phyloP scores from a whole-genome alignment of 2,888 invertebrate species.

The Dugesia japonica region DNA sequence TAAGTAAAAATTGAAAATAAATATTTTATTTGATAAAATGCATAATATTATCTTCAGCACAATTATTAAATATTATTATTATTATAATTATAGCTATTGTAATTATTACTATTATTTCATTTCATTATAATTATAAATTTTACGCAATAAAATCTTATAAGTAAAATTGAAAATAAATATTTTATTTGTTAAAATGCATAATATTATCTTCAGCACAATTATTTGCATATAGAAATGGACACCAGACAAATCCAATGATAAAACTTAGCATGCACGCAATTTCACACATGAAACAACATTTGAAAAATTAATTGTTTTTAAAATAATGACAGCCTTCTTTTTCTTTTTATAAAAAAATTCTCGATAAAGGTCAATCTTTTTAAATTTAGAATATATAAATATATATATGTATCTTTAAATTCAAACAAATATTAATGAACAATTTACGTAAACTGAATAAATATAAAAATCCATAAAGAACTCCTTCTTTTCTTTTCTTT shows the following conservation, averaged over 20 bases:
- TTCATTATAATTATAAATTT: too few species aligned
- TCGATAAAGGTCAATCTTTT: neutral
- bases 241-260: conserved; percentile 16
- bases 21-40: conserved; percentile 17
- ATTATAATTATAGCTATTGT: too few species aligned
- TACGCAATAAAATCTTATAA: too few species aligned
- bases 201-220: conserved; percentile 2
- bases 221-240: neutral
- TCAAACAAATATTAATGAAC: neutral
- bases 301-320: neutral
- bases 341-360: neutral
- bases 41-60: conserved; percentile 9
- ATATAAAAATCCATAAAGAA: neutral
- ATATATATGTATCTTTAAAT: too few species aligned
- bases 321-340: neutral
- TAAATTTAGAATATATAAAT: neutral
- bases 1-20: neutral
- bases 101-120: too few species aligned
- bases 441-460: neutral
- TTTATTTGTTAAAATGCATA: conserved; percentile 11
- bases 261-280: neutral
- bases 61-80: too few species aligned
- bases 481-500: too few species aligned
- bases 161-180: neutral
- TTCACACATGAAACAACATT: neutral